Percentiles rank a stretch among this genome's conserved stretches.
phyloP scores from a whole-genome alignment of 2,113 vertebrate species.

The Plotosus lineatus region DNA sequence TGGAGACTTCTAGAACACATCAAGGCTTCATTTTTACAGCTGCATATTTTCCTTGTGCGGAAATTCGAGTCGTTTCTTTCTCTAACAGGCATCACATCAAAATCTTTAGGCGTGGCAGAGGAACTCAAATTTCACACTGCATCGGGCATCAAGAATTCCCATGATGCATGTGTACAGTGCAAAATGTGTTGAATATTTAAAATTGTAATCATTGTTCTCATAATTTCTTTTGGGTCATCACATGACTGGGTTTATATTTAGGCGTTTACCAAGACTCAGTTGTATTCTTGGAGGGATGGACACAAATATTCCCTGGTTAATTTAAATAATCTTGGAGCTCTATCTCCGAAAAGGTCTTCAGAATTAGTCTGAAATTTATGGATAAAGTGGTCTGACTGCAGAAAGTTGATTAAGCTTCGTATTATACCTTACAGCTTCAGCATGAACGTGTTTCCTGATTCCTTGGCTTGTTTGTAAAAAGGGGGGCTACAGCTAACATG shows the following conservation, averaged over 20 bases:
- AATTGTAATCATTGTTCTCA: not conserved
- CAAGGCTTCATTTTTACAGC: not conserved
- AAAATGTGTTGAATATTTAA: not conserved
- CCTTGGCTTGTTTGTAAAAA: slow-evolving; percentile 69
- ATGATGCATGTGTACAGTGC: not conserved
- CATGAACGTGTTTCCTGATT: slow-evolving; percentile 57
- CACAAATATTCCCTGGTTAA: too few species aligned
- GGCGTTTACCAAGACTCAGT: not conserved
- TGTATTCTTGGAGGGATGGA: not conserved
- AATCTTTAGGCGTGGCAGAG: not conserved
- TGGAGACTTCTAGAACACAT: not conserved
- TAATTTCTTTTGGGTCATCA: not conserved
- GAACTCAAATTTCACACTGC: not conserved
- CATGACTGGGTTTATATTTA: not conserved
- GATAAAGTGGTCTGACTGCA: not conserved
- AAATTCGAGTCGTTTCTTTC: not conserved
- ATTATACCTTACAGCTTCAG: slow-evolving; percentile 40
- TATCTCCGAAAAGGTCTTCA: not conserved
- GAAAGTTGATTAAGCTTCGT: not conserved
- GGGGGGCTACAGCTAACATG: slow-evolving; percentile 65
- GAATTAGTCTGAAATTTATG: not conserved
- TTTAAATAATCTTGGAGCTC: not conserved
- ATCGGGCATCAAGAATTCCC: not conserved
- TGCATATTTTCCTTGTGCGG: not conserved
- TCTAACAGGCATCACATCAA: not conserved